A percentile compares a stretch with the other conserved stretches of the same genome.
phyloP scores from a whole-genome alignment of 2,113 vertebrate genomes.

The Cephalopholis sonnerati region DNA sequence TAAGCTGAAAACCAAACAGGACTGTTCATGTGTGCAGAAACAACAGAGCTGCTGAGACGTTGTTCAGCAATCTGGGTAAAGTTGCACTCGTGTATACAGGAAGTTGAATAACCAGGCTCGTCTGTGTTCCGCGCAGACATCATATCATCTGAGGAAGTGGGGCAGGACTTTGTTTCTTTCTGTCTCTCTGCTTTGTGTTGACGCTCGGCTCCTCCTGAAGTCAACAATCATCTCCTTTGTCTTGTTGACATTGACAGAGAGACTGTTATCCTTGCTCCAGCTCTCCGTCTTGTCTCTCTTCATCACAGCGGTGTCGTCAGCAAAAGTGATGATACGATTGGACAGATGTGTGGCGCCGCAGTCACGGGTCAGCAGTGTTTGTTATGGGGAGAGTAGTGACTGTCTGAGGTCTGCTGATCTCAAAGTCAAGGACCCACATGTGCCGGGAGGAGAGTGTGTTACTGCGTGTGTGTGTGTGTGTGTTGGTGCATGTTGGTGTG shows the following conservation, averaged over 20 bases:
- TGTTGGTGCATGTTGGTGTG: slow-evolving; percentile 25
- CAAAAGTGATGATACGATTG: slow-evolving; percentile 49
- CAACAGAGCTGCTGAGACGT: not conserved
- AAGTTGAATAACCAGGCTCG: not conserved
- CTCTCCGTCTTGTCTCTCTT: slow-evolving; percentile 24
- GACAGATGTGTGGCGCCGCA: slow-evolving; percentile 29
- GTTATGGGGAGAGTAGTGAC: slow-evolving; percentile 25
- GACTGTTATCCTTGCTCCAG: slow-evolving; percentile 23
- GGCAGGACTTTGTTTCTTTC: not conserved
- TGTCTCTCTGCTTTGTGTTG: not conserved
- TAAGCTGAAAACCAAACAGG: not conserved
- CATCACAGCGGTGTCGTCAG: slow-evolving; percentile 26
- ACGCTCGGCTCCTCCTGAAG: not conserved
- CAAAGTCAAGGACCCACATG: slow-evolving; percentile 63
- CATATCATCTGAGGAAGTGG: too few relatives aligned
- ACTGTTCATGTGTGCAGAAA: not conserved
- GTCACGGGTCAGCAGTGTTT: slow-evolving; percentile 53
- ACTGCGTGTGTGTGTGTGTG: not conserved
- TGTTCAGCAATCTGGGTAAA: not conserved
- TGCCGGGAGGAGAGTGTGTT: not conserved
- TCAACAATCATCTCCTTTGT: slow-evolving; percentile 40
- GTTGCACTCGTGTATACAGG: not conserved
- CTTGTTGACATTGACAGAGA: slow-evolving; percentile 56
- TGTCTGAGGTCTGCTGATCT: slow-evolving; percentile 59
- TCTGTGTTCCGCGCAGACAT: not conserved